Evolutionary conservation across 2,888 invertebrate genomes (phyloP).

Genomic region (Hybos culiciformis): DNA sequence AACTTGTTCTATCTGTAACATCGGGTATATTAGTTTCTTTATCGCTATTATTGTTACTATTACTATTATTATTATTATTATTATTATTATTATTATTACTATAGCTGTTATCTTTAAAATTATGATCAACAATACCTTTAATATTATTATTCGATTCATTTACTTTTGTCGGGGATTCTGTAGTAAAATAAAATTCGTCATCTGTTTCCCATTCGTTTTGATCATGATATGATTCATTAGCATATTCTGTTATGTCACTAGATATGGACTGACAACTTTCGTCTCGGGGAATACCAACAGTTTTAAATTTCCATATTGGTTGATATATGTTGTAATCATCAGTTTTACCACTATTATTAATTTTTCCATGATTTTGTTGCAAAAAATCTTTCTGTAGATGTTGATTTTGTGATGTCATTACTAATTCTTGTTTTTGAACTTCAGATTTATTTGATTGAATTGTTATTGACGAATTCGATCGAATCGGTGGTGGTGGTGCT

Average conservation of each 20-base stretch:
- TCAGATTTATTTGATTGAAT: background rate
- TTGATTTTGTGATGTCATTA: conserved; percentile 1
- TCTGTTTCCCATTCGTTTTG: conserved; percentile 34
- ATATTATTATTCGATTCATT: conserved; percentile 8
- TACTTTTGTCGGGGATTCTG: conserved; percentile 11
- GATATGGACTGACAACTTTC: conserved; percentile 13
- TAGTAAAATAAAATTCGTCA: conserved; percentile 32
- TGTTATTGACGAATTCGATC: background rate
- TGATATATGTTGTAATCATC: conserved; percentile 33
- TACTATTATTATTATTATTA: conserved; percentile 4
- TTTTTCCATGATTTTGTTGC: background rate
- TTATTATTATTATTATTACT: conserved; percentile 12
- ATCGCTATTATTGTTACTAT: conserved; percentile 9
- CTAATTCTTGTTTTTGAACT: conserved; percentile 7
- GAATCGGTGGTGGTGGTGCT: background rate
- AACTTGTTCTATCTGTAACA: conserved; percentile 12
- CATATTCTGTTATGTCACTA: background rate
- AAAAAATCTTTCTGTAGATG: background rate
- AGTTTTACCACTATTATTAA: background rate
- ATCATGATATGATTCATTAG: conserved; percentile 20
- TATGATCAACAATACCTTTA: too few relatives aligned
- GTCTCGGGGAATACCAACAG: conserved; percentile 21
- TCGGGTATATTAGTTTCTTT: background rate
- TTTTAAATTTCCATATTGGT: conserved; percentile 35
- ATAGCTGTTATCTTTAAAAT: conserved; percentile 6